Conservation (phyloP, 2,113 vertebrate genomes). For the Leucoraja erinaceus region DNA sequence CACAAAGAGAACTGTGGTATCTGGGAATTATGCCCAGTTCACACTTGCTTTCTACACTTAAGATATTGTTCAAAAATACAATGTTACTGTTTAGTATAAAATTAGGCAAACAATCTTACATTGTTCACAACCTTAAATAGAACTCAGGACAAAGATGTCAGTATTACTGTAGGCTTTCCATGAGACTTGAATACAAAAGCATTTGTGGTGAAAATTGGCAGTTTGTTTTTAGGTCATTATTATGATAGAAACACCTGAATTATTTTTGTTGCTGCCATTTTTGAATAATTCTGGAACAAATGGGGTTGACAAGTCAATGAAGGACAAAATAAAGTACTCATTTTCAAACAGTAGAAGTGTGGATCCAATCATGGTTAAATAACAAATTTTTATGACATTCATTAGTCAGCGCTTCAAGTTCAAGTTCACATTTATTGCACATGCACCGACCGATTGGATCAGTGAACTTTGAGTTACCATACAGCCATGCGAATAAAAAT, state of each 20-base stretch:
- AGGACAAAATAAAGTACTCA: neutral
- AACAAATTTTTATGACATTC: neutral
- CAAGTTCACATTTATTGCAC: no score
- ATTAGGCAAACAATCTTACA: neutral
- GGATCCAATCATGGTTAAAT: neutral
- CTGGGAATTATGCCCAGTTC: constrained; percentile 7
- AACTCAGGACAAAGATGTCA: neutral
- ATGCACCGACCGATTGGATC: no score
- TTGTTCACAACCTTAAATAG: neutral
- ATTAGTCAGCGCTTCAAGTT: neutral
- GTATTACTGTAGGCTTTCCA: neutral
- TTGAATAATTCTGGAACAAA: constrained; percentile 4
- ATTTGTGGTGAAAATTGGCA: neutral
- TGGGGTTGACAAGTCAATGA: neutral
- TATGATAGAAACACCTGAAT: neutral
- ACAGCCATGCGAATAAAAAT: no score
- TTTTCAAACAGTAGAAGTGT: neutral
- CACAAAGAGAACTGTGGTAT: neutral
- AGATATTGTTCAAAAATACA: constrained; percentile 10
- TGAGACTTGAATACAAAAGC: neutral
- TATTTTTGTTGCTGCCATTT: neutral
- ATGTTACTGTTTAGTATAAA: neutral
- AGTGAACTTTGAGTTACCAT: no score
- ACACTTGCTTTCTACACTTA: neutral
- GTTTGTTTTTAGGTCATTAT: neutral